Base-by-base conservation (phyloP, 2,888 invertebrate species). In the Nephrocerus scutellatus region DNA sequence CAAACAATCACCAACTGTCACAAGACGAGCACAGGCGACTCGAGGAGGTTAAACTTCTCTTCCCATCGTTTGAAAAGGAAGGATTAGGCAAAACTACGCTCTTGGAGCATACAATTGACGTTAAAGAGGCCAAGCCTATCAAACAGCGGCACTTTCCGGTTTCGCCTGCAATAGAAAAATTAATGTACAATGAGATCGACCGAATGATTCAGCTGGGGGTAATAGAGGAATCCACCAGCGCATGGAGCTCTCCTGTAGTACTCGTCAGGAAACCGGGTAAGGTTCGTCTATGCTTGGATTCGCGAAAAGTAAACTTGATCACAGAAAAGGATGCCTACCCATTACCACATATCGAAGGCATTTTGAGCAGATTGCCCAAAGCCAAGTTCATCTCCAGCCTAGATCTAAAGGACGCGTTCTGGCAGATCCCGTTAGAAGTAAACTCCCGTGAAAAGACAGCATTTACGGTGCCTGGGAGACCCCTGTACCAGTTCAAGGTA, bases 211-310 rank as follows among this genome's bases (percentile, higher is more conserved):
- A 20, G 4, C 29, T 48, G 4, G 56, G 49, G 4, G 50, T 62
- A 0, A 51, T 63, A 2, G 59, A 60, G 23, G 52, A 49, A 9
- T 55, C 54, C 0, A 40, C 44, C 5, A 60, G 61, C 18, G 39
- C 51, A 0, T 59, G 59, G 59, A 50, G 52, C 5, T 55, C 52
- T 2, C 56, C 59, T 2, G 50, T 58, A 2, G 51, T 57, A 0
- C 46, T 59, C 30, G 52, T 56, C 1, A 34, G 41, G 2, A 58
- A 57, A 32, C 41, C 46, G 4, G 51, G 52, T 0, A 50, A 47
- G 13, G 50, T 47, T 18, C 31, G 55, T 0, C 48, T 59, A 5
- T 57, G 57, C 24, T 36, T 61, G 2, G 58, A 60, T 26, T 55
- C 49, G n/a, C n/a, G 59, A 5, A 51, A 54, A 33, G 37, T 61